Conservation (phyloP, 2,113 vertebrate genomes). For the Bubo scandiacus region DNA sequence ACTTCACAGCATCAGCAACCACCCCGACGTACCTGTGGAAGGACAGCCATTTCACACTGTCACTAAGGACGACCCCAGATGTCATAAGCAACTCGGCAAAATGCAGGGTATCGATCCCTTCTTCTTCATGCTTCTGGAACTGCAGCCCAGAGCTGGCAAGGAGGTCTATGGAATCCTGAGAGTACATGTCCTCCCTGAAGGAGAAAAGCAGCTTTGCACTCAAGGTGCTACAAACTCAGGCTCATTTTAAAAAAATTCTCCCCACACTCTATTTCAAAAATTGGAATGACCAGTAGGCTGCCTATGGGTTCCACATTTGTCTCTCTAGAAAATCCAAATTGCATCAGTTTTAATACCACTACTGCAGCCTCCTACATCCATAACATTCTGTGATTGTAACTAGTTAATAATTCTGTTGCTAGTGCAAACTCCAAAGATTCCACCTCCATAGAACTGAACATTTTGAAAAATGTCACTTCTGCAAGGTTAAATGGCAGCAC, state of each 20-base stretch:
- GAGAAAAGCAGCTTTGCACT: neutral
- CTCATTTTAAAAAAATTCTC: neutral
- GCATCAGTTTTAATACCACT: neutral
- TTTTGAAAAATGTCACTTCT: neutral
- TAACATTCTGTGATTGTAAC: neutral
- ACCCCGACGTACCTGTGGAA: constrained; percentile 88
- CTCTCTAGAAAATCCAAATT: neutral
- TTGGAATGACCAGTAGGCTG: neutral
- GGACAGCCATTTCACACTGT: constrained; percentile 97
- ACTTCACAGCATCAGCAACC: neutral
- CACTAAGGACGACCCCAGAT: constrained; percentile 94
- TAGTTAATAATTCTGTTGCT: neutral
- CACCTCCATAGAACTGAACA: neutral
- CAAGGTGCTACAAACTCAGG: neutral
- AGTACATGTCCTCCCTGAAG: constrained; percentile 97
- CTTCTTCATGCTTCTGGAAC: constrained; percentile 97
- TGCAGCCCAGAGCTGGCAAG: constrained; percentile 96
- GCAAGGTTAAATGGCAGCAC: rapidly evolving
- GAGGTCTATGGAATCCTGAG: constrained; percentile 97
- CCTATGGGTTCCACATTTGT: neutral
- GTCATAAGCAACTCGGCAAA: constrained; percentile 98
- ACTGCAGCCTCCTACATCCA: neutral
- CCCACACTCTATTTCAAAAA: neutral
- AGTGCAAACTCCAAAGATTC: neutral
- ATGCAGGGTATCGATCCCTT: constrained; percentile 96